These are phyloP conservation scores for Leptopterna dolabrata DNA, from an alignment of 2,888 invertebrate genomes.

Conservation along the genomic window DNA sequence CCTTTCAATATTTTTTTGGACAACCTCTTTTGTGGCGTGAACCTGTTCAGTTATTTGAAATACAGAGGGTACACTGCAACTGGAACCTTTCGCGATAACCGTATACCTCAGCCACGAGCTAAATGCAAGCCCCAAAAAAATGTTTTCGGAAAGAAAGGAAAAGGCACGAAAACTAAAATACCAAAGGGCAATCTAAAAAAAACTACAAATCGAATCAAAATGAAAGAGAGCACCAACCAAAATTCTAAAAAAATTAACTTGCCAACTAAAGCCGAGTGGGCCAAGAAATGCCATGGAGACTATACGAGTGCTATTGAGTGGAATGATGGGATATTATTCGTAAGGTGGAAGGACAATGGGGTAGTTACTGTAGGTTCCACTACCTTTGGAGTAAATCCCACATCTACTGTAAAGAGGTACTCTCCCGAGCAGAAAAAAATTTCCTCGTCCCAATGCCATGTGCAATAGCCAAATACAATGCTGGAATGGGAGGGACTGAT, in stretches of 20 bases:
- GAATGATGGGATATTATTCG: constrained; percentile 1
- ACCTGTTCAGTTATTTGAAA: not conserved
- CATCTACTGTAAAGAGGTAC: constrained; percentile 37
- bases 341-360: constrained; percentile 35
- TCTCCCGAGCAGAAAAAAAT: constrained; percentile 48
- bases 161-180: too few relatives aligned
- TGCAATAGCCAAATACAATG: constrained; percentile 54
- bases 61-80: not conserved
- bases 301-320: not conserved
- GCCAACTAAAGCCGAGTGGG: too few relatives aligned
- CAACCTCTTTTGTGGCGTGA: not conserved
- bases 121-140: too few relatives aligned
- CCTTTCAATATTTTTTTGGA: not conserved
- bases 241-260: too few relatives aligned
- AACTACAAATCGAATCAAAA: too few relatives aligned
- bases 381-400: constrained; percentile 26
- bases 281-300: too few relatives aligned
- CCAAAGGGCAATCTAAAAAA: too few relatives aligned
- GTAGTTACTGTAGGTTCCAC: constrained; percentile 52
- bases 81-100: not conserved
- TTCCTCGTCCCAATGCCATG: constrained; percentile 47
- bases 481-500: constrained; percentile 58
- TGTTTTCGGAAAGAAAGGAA: too few relatives aligned
- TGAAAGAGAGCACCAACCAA: too few relatives aligned
- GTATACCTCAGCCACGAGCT: too few relatives aligned